Conservation (phyloP, 2,113 vertebrate species). For the Aramus guarauna region DNA sequence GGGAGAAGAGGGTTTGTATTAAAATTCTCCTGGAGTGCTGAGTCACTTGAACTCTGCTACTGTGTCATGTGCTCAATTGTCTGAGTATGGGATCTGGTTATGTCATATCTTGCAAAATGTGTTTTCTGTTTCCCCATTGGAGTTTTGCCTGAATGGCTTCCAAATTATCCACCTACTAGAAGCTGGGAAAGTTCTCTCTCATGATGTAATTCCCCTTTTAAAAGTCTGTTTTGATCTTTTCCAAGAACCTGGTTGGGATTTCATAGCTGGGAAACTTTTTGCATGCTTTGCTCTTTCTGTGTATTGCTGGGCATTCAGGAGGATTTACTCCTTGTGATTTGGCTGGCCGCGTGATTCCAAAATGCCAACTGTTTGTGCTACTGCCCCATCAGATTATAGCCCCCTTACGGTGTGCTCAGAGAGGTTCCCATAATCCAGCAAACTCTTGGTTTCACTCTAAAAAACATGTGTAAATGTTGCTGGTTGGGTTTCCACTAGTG, state of each 20-base stretch:
- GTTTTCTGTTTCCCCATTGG: slow-evolving; percentile 37
- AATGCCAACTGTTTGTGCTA: not conserved
- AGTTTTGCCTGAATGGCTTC: slow-evolving; percentile 35
- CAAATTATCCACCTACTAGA: slow-evolving; percentile 45
- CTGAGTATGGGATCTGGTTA: not conserved
- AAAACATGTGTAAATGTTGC: not conserved
- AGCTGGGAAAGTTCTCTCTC: slow-evolving; percentile 36
- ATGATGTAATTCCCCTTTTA: not conserved
- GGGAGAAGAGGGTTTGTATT: slow-evolving; percentile 37
- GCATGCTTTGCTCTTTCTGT: not conserved
- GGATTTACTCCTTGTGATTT: not conserved
- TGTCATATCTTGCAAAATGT: slow-evolving; percentile 49
- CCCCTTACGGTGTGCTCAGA: not conserved
- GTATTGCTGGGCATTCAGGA: not conserved
- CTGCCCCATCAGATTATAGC: not conserved
- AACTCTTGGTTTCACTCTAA: not conserved
- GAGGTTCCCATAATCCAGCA: not conserved
- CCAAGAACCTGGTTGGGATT: not conserved
- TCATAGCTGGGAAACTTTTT: not conserved
- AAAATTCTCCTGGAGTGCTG: slow-evolving; percentile 59
- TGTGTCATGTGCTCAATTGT: slow-evolving; percentile 38
- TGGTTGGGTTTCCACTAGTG: not conserved
- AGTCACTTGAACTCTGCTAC: slow-evolving; percentile 59
- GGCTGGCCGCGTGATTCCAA: not conserved
- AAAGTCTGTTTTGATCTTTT: slow-evolving; percentile 16